phyloP scores from a whole-genome alignment of 2,797 vertebrate genomes.

The Chaenodraco wilsoni region DNA sequence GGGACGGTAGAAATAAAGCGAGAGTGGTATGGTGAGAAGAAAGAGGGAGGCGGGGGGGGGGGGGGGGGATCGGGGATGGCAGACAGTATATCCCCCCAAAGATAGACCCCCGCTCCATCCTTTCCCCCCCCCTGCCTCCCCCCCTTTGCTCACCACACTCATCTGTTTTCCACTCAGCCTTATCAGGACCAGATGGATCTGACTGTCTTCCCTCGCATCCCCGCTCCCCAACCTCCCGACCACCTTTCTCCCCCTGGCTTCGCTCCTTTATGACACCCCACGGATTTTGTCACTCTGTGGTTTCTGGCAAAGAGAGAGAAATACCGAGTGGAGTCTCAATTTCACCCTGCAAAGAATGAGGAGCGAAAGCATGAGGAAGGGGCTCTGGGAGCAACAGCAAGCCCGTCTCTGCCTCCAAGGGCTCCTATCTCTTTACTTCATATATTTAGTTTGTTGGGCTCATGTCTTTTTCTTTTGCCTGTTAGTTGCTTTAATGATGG shows the following conservation, averaged over 20 bases:
- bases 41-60: slow-evolving; percentile 22
- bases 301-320: slow-evolving; percentile 88
- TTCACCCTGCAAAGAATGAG: slow-evolving; percentile 82
- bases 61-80: slow-evolving; percentile 62
- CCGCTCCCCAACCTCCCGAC: slow-evolving; percentile 55
- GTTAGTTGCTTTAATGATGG: slow-evolving; percentile 24
- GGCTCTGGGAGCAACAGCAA: slow-evolving; percentile 63
- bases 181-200: slow-evolving; percentile 93
- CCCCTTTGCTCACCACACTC: slow-evolving; percentile 79
- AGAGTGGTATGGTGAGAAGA: slow-evolving; percentile 48
- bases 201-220: slow-evolving; percentile 87
- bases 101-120: slow-evolving; percentile 52
- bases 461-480: slow-evolving; percentile 25
- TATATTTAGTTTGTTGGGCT: slow-evolving; percentile 48
- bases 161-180: slow-evolving; percentile 90
- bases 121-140: not conserved
- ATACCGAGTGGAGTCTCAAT: slow-evolving; percentile 87
- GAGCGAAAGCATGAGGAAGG: slow-evolving; percentile 55
- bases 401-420: slow-evolving; percentile 60
- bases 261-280: slow-evolving; percentile 87
- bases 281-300: slow-evolving; percentile 94
- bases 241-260: slow-evolving; percentile 79
- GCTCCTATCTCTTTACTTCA: slow-evolving; percentile 56
- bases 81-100: slow-evolving; percentile 74
- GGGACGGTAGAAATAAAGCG: slow-evolving; percentile 56